phyloP scores from a whole-genome alignment of 2,888 invertebrate genomes.

The Brachypalpus laphriformis region DNA sequence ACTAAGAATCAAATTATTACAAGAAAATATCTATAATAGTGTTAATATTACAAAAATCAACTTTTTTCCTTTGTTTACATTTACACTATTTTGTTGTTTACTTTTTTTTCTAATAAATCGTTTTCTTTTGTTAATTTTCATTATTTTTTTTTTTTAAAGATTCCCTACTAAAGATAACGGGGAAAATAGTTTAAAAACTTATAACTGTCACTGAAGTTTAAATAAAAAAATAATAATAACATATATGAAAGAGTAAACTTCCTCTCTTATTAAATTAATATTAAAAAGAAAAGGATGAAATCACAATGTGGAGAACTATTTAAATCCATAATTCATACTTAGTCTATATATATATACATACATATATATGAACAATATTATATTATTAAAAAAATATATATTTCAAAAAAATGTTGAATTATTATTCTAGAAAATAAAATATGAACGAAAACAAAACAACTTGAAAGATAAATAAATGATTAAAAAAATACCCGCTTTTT shows the following conservation, averaged over 20 bases:
- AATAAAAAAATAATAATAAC: neutral
- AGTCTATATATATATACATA: constrained; percentile 65
- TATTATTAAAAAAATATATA: constrained; percentile 49
- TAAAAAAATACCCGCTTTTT: constrained; percentile 3
- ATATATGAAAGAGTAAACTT: constrained; percentile 43
- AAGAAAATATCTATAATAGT: constrained; percentile 33
- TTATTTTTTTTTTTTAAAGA: constrained; percentile 6
- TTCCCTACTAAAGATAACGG: neutral
- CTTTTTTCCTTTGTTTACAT: neutral
- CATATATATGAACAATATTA: constrained; percentile 63
- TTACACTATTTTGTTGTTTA: constrained; percentile 15
- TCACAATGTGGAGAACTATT: constrained; percentile 57
- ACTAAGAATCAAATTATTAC: constrained; percentile 39
- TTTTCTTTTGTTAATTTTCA: neutral
- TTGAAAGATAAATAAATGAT: constrained; percentile 57
- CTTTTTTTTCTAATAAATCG: neutral
- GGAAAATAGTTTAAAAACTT: neutral
- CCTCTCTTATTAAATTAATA: constrained; percentile 39
- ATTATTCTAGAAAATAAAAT: constrained; percentile 68
- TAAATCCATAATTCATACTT: constrained; percentile 61
- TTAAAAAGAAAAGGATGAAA: constrained; percentile 26
- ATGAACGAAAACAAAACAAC: constrained; percentile 60
- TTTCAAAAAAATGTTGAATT: constrained; percentile 70
- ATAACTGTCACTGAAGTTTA: constrained; percentile 50
- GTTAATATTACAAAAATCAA: constrained; percentile 14